Conservation (phyloP, 1,140 invertebrate species). For the Macrotrachela quadricornifera region DNA sequence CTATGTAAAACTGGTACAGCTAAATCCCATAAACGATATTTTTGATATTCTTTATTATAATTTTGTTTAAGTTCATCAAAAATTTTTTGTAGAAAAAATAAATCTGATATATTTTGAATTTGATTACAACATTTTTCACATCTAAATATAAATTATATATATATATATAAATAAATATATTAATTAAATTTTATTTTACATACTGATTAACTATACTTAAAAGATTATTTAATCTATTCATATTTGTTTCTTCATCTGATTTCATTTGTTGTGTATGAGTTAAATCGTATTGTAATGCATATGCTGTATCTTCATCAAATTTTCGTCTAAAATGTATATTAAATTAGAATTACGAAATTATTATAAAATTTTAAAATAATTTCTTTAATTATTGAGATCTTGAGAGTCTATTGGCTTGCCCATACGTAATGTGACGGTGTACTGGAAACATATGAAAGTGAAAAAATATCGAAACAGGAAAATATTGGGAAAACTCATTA, state of each 20-base stretch:
- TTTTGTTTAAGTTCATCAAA: not conserved
- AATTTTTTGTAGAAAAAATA: not conserved
- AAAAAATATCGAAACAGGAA: too few relatives aligned
- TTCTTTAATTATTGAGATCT: too few relatives aligned
- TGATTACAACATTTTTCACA: not conserved
- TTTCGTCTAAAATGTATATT: conserved; percentile 32
- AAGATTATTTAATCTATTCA: conserved; percentile 49
- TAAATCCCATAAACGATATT: not conserved
- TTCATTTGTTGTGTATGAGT: conserved; percentile 46
- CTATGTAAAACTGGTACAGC: not conserved
- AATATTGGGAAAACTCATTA: not conserved
- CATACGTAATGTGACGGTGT: too few relatives aligned
- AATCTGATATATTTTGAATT: not conserved
- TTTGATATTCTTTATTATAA: conserved; percentile 4
- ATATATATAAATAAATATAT: not conserved
- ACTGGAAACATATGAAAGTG: too few relatives aligned
- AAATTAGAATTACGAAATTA: not conserved
- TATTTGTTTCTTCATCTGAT: conserved; percentile 47
- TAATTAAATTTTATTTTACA: conserved; percentile 5
- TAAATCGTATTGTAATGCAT: conserved; percentile 55
- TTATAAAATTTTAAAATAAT: too few relatives aligned
- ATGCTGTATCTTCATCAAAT: conserved; percentile 49
- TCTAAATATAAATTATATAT: not conserved
- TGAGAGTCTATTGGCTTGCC: too few relatives aligned
- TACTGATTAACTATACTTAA: conserved; percentile 43